These are phyloP conservation scores for Gobiocypris rarus DNA, from an alignment of 2,113 vertebrate species.

Conservation along the genomic window DNA sequence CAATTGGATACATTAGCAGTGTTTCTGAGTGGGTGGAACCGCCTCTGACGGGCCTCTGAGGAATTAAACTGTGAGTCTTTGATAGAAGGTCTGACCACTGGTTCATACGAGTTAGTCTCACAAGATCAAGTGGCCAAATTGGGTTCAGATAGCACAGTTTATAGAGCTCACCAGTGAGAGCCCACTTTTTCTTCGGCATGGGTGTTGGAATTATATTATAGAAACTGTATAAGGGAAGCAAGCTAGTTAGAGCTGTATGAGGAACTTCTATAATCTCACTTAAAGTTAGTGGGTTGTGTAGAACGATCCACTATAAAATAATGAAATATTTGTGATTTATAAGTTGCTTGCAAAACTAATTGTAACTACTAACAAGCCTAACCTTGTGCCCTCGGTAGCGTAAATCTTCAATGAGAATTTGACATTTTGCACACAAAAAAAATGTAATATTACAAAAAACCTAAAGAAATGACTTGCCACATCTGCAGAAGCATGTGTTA, in stretches of 20 bases:
- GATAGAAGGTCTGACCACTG: not conserved
- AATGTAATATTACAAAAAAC: not conserved
- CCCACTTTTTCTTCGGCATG: not conserved
- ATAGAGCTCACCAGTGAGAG: not conserved
- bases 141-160: not conserved
- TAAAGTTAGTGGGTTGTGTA: no score
- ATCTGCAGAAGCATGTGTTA: not conserved
- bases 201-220: not conserved
- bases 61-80: not conserved
- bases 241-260: no score
- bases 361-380: not conserved
- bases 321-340: no score
- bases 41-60: not conserved
- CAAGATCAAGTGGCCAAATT: slow-evolving; percentile 7
- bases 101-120: not conserved
- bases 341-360: no score
- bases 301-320: no score
- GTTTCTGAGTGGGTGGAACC: slow-evolving; percentile 6
- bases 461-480: not conserved
- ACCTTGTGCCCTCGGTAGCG: not conserved
- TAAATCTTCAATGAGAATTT: not conserved
- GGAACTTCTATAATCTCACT: no score
- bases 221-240: not conserved
- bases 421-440: not conserved
- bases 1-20: slow-evolving; percentile 15